Conservation (phyloP, 2,888 invertebrate species). For the Erebia ligea region DNA sequence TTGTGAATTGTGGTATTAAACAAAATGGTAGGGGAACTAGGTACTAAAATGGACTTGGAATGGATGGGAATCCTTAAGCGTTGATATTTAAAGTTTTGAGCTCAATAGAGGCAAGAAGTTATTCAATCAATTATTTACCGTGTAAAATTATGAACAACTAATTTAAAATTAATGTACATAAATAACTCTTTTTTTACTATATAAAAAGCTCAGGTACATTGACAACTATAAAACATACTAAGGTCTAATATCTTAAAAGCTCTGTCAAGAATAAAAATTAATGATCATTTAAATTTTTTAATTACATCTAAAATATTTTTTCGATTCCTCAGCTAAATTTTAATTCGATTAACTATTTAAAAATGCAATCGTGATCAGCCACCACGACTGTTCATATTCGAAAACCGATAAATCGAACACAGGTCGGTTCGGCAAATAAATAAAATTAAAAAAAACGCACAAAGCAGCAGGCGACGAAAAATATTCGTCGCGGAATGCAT, state of each 20-base stretch:
- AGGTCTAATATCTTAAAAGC: too few relatives aligned
- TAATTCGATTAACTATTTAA: slow-evolving; percentile 43
- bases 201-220: too few relatives aligned
- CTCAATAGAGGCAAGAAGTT: not conserved
- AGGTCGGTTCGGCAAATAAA: slow-evolving; percentile 62
- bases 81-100: not conserved
- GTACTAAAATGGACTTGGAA: slow-evolving; percentile 35
- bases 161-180: too few relatives aligned
- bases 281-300: too few relatives aligned
- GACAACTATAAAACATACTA: too few relatives aligned
- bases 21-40: slow-evolving; percentile 26
- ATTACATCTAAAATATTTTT: not conserved
- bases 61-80: not conserved
- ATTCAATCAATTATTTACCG: too few relatives aligned
- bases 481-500: slow-evolving; percentile 77
- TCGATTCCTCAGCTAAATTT: not conserved
- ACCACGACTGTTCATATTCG: slow-evolving; percentile 72
- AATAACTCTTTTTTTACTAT: too few relatives aligned
- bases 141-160: too few relatives aligned
- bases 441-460: slow-evolving; percentile 62
- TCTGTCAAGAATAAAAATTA: too few relatives aligned
- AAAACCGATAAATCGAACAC: slow-evolving; percentile 68
- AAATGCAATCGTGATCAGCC: slow-evolving; percentile 74
- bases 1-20: slow-evolving; percentile 45
- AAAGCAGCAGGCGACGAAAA: slow-evolving; percentile 77